phyloP scores from a whole-genome alignment of 2,888 invertebrate species.

The Prenolepis imparis region DNA sequence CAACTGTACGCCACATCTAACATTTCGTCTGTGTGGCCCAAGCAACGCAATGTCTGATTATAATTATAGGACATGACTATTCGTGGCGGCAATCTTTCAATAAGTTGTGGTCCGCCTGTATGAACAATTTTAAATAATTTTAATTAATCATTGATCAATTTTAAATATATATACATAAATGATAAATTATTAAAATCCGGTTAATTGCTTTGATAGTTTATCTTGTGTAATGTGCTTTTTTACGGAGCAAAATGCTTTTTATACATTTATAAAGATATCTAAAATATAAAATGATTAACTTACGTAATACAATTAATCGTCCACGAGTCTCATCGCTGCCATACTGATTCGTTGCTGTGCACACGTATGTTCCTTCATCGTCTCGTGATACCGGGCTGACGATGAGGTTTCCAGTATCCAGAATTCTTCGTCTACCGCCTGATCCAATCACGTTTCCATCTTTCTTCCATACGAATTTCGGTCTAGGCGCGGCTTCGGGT shows the following conservation, averaged over 20 bases:
- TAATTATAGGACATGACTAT: slow-evolving; percentile 91
- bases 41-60: slow-evolving; percentile 92
- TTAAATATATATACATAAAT: neutral
- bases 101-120: slow-evolving; percentile 91
- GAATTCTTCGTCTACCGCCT: slow-evolving; percentile 93
- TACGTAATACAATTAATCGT: slow-evolving; percentile 93
- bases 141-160: neutral
- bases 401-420: slow-evolving; percentile 94
- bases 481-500: slow-evolving; percentile 97
- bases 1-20: slow-evolving; percentile 97
- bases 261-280: neutral
- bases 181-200: neutral
- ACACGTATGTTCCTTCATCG: slow-evolving; percentile 95
- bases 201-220: neutral
- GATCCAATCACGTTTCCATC: slow-evolving; percentile 92
- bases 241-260: neutral
- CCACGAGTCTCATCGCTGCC: slow-evolving; percentile 96
- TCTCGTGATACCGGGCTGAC: slow-evolving; percentile 94
- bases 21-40: slow-evolving; percentile 94
- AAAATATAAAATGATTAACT: slow-evolving; percentile 80
- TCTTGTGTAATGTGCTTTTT: neutral
- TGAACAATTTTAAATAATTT: slow-evolving; percentile 26
- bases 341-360: slow-evolving; percentile 93
- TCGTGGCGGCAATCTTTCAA: slow-evolving; percentile 90
- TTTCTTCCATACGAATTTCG: slow-evolving; percentile 96